Percentiles rank a stretch among this genome's conserved stretches.
Evolutionary conservation across 2,888 invertebrate species (phyloP).

Genomic region (Synergus japonicus): DNA sequence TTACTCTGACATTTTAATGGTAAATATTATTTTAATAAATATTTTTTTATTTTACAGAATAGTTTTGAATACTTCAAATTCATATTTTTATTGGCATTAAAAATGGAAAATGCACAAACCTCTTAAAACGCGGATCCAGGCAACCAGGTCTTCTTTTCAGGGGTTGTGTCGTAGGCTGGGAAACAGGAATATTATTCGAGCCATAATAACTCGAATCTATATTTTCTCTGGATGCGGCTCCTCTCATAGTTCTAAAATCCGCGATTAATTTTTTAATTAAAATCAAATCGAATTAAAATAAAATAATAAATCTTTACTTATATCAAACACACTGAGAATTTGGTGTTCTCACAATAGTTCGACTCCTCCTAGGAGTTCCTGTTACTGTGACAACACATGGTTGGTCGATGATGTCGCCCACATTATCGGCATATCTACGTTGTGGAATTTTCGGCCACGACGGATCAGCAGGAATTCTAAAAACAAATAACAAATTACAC

Average conservation of each 20-base stretch:
- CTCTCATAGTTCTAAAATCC: background rate
- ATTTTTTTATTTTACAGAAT: background rate
- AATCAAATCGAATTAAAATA: background rate
- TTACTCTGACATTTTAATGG: slow-evolving; percentile 50
- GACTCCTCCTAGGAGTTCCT: slow-evolving; percentile 66
- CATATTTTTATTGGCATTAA: background rate
- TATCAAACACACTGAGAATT: slow-evolving; percentile 60
- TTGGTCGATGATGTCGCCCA: slow-evolving; percentile 62
- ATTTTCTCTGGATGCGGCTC: slow-evolving; percentile 29
- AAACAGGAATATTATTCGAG: slow-evolving; percentile 9
- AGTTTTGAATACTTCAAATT: no score
- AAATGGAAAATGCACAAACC: slow-evolving; percentile 53
- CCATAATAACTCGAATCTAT: slow-evolving; percentile 29
- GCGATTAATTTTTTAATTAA: background rate
- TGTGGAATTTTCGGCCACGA: slow-evolving; percentile 74
- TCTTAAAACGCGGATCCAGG: slow-evolving; percentile 71
- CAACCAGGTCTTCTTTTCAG: slow-evolving; percentile 64
- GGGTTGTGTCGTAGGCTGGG: slow-evolving; percentile 46
- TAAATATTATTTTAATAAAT: background rate
- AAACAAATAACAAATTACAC: background rate
- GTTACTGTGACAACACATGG: slow-evolving; percentile 67
- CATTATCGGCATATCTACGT: slow-evolving; percentile 63
- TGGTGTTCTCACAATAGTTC: slow-evolving; percentile 59
- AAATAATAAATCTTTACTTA: background rate
- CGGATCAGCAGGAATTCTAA: slow-evolving; percentile 71